Evolutionary conservation across 2,888 invertebrate species (phyloP), one percentile per base, ranked within the genome.

Genomic region (Thyatira batis): DNA sequence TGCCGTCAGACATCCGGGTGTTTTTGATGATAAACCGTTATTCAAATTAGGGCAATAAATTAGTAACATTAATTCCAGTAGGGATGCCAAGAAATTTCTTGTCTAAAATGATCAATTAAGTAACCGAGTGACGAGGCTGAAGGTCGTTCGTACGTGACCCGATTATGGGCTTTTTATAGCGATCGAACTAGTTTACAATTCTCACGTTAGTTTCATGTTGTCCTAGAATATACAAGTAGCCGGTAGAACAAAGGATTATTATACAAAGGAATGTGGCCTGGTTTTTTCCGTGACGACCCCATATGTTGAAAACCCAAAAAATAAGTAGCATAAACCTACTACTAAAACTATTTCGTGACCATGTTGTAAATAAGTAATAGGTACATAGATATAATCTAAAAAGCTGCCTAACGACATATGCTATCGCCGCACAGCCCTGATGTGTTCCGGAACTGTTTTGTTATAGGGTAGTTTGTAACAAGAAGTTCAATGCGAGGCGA

Each of bases 111-210:
- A 53, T 50, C 53, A 68, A 69, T 71, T 65, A 65, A 73, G 76
- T 50, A 62, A 61, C 54, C 54, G 55, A 52, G 53, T 69, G 67
- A 65, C 57, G 51, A 46, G 57, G 51, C 64, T 63, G 76, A 81
- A 80, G 80, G 82, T 78, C 74, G 67, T 63, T 60, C 71, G 60
- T 71, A 76, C 75, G 78, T 78, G 81, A 78, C 82, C 82, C 63
- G 69, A 71, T 78, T 80, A 73, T 73, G 68, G 70, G 64, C 66
- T 71, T 71, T 71, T 72, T 64, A 75, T 76, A 72, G 69, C 69
- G 69, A 74, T 73, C 72, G 69, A 75, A 68, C 67, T 64, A 69
- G 60, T 62, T 65, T 58, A 59, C 57, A 60, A 46, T 58, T 49
- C 53, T 49, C 54, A 53, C 55, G 54, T 56, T 54, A 56, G 52